A percentile compares a stretch with the other conserved stretches of the same genome.
Conservation (phyloP, 2,888 invertebrate genomes). For the Muscina levida region DNA sequence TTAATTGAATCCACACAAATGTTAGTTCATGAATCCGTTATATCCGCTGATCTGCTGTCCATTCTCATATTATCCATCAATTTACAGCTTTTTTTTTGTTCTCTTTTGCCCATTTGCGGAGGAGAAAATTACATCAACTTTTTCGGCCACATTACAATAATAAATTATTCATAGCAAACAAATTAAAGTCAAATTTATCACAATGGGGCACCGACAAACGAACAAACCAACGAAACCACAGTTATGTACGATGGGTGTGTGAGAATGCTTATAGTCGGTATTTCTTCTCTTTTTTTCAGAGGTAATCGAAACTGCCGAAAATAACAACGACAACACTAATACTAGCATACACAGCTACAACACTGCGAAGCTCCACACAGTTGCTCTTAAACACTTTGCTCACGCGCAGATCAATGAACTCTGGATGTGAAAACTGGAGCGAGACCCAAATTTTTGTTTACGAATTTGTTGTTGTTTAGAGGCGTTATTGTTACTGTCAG, state of each 20-base stretch:
- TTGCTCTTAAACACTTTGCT: slow-evolving; percentile 35
- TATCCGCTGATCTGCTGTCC: background rate
- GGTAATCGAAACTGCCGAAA: slow-evolving; percentile 30
- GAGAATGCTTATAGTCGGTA: background rate
- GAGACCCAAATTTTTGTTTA: slow-evolving; percentile 74
- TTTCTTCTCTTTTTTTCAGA: no score
- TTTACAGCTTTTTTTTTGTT: background rate
- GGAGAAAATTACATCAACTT: slow-evolving; percentile 26
- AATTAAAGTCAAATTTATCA: slow-evolving; percentile 29
- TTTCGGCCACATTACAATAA: slow-evolving; percentile 5
- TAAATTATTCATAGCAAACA: slow-evolving; percentile 27
- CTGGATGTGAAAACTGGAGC: slow-evolving; percentile 76
- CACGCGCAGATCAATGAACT: slow-evolving; percentile 74
- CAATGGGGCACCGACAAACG: background rate
- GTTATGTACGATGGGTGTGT: background rate
- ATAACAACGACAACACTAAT: slow-evolving; percentile 47
- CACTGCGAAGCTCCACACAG: background rate
- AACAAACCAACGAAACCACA: background rate
- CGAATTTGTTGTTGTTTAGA: slow-evolving; percentile 34
- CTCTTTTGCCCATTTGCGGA: background rate
- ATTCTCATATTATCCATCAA: no score
- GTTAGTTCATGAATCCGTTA: no score
- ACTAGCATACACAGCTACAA: slow-evolving; percentile 37
- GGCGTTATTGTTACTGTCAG: slow-evolving; percentile 16
- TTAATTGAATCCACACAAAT: no score